Conservation (phyloP, 2,113 vertebrate genomes). For the Ailuropoda melanoleuca region DNA sequence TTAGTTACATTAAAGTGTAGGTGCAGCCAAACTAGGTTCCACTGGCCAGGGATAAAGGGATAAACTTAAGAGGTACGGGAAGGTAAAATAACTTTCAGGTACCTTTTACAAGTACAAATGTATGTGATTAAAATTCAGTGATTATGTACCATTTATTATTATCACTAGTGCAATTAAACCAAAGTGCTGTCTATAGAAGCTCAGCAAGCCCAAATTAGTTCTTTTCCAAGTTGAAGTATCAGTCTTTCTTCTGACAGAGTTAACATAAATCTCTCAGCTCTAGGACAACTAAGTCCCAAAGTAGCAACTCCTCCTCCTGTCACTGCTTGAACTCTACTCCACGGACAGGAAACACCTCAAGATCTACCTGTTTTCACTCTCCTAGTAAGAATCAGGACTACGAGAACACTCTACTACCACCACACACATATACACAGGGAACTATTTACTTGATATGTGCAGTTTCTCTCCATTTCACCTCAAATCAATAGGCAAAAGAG, state of each 20-base stretch:
- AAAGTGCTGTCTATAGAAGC: not conserved
- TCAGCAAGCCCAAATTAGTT: not conserved
- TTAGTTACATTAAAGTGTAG: not conserved
- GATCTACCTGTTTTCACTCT: slow-evolving; percentile 21
- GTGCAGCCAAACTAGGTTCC: not conserved
- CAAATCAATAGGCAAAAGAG: not conserved
- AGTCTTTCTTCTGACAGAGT: not conserved
- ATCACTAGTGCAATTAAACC: not conserved
- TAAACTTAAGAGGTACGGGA: not conserved
- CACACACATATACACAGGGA: not conserved
- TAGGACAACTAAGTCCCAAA: not conserved
- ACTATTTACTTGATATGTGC: not conserved
- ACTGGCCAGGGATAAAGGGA: not conserved
- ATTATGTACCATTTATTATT: not conserved
- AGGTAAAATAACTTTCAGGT: not conserved
- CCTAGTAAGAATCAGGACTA: not conserved
- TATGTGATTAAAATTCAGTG: not conserved
- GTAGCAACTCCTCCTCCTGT: not conserved
- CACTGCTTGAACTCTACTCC: not conserved
- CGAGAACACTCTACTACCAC: not conserved
- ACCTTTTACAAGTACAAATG: not conserved
- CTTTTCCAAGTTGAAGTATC: not conserved
- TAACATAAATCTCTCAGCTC: not conserved
- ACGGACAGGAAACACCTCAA: slow-evolving; percentile 14
- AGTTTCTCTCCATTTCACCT: not conserved